Base-by-base conservation (phyloP, 1,140 invertebrate genomes). In the Popillia japonica region DNA sequence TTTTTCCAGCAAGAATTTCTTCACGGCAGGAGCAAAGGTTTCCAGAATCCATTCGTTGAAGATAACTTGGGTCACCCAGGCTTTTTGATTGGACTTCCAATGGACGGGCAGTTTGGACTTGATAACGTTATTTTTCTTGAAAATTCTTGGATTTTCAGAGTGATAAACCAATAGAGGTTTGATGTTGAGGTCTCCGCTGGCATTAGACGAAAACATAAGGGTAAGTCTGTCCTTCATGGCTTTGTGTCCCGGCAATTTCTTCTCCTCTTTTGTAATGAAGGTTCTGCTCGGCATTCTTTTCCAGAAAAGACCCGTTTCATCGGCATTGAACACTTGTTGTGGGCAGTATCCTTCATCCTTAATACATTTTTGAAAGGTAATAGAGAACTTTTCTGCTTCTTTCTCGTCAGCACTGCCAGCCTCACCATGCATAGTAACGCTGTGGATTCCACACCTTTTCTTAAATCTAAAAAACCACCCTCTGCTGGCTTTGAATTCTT, bases 261-360 rank as follows among this genome's bases (percentile, higher is more conserved):
- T 34, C 44, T 48, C 44, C 10, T 48, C 7, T 48, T 10, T n/a
- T 48, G 10, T 48, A 14, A 10, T 48, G n/a, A 10, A 48, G 44
- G 44, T 9, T 48, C 44, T 10, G 2, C n/a, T 48, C 44, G 10
- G 44, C 44, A 48, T n/a, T n/a, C n/a, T 48, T 48, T 48, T 48
- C 44, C 44, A 48, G n/a, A 48, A 48, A 14, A 9, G 2, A 48
- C 10, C 7, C 2, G 44, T 48, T 48, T 48, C 44, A n/a, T 48
- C 10, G 64, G 64, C 64, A 72, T 72, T 72, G 22, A 72, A 72
- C 14, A 72, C 64, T 72, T 72, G 64, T 20, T 72, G 64, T 72
- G 64, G 64, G 14, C n/a, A 20, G 64, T 72, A 72, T 20, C 64
- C 64, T 72, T 72, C n/a, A n/a, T 72, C 64, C 22, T 72, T 23